Evolutionary conservation across 1,140 invertebrate species (phyloP), one percentile per base, ranked within the genome.

Genomic region (Drosophila triauraria): DNA sequence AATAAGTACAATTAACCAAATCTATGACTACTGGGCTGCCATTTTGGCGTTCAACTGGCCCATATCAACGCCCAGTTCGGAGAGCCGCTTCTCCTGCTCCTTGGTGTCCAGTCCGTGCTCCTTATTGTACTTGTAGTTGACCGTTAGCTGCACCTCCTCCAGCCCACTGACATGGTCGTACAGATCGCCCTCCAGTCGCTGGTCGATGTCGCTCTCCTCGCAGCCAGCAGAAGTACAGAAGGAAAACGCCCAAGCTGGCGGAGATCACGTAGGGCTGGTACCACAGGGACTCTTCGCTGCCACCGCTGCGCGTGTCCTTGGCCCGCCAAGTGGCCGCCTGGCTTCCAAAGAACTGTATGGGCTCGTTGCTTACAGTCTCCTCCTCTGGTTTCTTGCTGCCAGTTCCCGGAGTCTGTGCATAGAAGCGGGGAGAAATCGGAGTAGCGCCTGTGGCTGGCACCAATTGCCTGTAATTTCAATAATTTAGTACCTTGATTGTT

Each of bases 121-220:
- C 80, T 93, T 93, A 74, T 96, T 95, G 77, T 95, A 95, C 76
- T 94, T 93, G 25, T 96, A 94, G 40, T 93, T 93, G 47, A 94
- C 86, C 56, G 93, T 76, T 2, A 96, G 82, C 79, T 96, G 95
- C 47, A 94, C 87, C 90, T 96, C 95, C 92, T 97, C 96, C 54
- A 97, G 82, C 0, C 95, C 95, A 60, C 95, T 94, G 43, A 97
- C 94, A 92, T 95, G 93, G 38, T 96, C 94, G 93, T 95, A 96
- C 4, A 96, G 90, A 44, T 94, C 94, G 70, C 94, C 94, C 17
- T 93, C 92, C 51, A 97, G 93, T 76, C 95, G 93, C 42, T 93
- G 79, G 92, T 98, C 97, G 4, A 98, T 93, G 92, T 98, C 97
- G 93, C 95, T 98, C 91, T 98, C 97, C 93, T 98, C 97, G 78